A percentile compares a stretch with the other conserved stretches of the same genome.
Conservation (phyloP, 2,113 vertebrate species). For the Lucifuga dentata region DNA sequence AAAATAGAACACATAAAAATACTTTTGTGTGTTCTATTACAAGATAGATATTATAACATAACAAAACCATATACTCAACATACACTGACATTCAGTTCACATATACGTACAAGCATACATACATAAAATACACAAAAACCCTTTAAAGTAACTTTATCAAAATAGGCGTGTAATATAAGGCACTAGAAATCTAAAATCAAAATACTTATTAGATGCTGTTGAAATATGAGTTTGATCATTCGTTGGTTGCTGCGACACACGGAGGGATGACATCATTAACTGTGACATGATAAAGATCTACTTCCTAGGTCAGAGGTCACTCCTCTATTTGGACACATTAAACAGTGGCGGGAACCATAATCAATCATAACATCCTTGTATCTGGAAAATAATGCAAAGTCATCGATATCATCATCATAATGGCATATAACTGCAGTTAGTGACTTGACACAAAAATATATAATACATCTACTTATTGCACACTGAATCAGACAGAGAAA, state of each 20-base stretch:
- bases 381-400: conserved; percentile 58
- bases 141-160: conserved; percentile 80
- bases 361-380: conserved; percentile 51
- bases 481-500: conserved; percentile 77
- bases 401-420: conserved; percentile 44
- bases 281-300: conserved; percentile 14
- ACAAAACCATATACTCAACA: conserved; percentile 53
- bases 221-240: conserved; percentile 71
- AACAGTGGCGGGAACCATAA: conserved; percentile 43
- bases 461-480: conserved; percentile 83
- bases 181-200: conserved; percentile 84
- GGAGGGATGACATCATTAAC: conserved; percentile 57
- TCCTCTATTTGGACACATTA: conserved; percentile 41
- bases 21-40: too few relatives aligned
- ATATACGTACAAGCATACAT: conserved; percentile 47
- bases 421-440: conserved; percentile 75
- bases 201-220: conserved; percentile 77
- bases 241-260: conserved; percentile 61
- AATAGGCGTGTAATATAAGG: conserved; percentile 85
- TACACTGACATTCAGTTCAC: conserved; percentile 51
- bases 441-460: conserved; percentile 81
- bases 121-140: conserved; percentile 68
- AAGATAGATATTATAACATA: conserved; percentile 60
- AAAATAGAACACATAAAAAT: conserved; percentile 45
- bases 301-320: conserved; percentile 47